Conservation (phyloP, 64 coral and sea anemone species). For the Actinia equina region DNA sequence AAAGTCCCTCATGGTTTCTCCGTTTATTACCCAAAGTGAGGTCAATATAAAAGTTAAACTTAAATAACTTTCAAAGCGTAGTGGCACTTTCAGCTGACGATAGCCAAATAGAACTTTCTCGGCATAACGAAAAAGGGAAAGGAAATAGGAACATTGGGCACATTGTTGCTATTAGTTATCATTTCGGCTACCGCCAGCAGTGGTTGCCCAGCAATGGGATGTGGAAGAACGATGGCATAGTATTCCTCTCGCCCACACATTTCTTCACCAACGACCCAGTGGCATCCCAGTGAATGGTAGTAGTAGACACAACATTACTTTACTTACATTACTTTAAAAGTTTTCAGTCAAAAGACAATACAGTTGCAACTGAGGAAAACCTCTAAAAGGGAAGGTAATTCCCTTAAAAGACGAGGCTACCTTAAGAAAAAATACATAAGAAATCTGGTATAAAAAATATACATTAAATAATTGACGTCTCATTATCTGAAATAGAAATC, state of each 20-base stretch:
- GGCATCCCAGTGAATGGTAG: conserved; percentile 13
- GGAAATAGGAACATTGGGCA: conserved; percentile 10
- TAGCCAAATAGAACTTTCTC: conserved; percentile 16
- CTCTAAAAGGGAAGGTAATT: no score
- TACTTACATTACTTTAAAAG: no score
- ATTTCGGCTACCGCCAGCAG: conserved; percentile 36
- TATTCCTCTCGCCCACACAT: background rate
- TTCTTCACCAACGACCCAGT: background rate
- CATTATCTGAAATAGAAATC: no score
- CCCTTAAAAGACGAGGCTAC: no score
- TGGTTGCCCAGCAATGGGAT: conserved; percentile 5
- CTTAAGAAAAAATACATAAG: no score
- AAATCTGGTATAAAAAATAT: no score
- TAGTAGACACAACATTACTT: background rate
- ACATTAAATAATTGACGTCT: no score
- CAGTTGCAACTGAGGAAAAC: no score
- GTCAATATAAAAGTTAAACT: conserved; percentile 16
- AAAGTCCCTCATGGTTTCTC: conserved; percentile 18
- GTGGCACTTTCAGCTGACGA: background rate
- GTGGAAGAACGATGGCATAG: conserved; percentile 19
- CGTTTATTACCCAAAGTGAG: conserved; percentile 8
- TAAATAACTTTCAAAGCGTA: conserved; percentile 22
- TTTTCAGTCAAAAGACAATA: no score
- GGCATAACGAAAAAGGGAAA: conserved; percentile 10
- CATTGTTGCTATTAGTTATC: conserved; percentile 17